Base-by-base conservation (phyloP, 1,140 invertebrate genomes). In the Oscheius sp. region DNA sequence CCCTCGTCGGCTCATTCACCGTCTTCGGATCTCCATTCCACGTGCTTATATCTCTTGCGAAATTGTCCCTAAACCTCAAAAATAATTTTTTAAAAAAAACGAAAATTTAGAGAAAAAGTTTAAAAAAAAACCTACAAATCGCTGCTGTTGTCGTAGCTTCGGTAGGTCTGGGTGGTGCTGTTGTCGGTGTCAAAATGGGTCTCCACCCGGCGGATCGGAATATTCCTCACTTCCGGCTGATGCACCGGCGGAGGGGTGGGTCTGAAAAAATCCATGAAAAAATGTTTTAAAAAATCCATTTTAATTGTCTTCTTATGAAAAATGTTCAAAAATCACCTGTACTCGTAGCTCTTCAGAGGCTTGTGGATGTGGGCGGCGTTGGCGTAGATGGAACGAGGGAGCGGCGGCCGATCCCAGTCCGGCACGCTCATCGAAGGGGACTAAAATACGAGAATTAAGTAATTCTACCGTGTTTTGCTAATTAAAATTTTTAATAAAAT, bases 321-420 rank as follows among this genome's bases (percentile, higher is more conserved):
- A n/a, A n/a, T n/a, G n/a, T n/a, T n/a, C n/a, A n/a, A n/a, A n/a
- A 23, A 4, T 23, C 4, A 55, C 49, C 49, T 55, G 49, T 55
- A 55, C 15, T 55, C 49, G 28, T 55, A 55, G 28, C 28, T 55
- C 49, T 26, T 7, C 7, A 55, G 49, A 23, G 49, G 49, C 49
- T 55, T 55, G 49, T 55, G 49, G 23, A 55, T 55, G 49, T 55
- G 49, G 28, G 49, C 49, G 15, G 49, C 49, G 49, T 55, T 55
- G 49, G 49, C 49, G 49, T 55, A 55, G 49, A 55, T 7, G 7
- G 7, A 4, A 20, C 49, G 15, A 15, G 49, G 49, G 7, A 26
- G 23, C 4, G 49, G 49, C 7, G 49, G 49, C 7, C 7, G 7
- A 20, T 26, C 49, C 49, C 49, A 55, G 23, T 55, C 23, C 7